Evolutionary conservation across 1,140 invertebrate species (phyloP).

Genomic region (Schlechtendalia chinensis): DNA sequence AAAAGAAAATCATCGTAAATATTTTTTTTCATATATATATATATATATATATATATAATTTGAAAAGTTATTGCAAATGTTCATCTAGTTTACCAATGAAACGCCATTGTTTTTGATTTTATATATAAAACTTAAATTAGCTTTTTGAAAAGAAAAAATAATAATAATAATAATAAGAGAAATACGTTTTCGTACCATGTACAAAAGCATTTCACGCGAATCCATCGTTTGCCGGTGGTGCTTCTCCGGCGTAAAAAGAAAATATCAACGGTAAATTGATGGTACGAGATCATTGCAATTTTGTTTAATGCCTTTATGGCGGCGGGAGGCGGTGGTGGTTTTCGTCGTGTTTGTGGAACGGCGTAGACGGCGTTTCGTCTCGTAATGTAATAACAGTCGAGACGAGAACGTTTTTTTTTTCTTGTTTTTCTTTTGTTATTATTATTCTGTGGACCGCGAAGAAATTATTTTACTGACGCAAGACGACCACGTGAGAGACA

Average conservation of each 20-base stretch:
- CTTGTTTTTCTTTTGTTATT: too few species aligned
- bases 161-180: constrained; percentile 2
- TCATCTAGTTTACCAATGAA: constrained; percentile 17
- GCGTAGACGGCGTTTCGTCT: background rate
- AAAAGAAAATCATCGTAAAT: constrained; percentile 27
- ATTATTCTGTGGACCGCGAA: background rate
- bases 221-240: background rate
- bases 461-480: too few species aligned
- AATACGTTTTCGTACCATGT: constrained; percentile 2
- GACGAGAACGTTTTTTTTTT: constrained; percentile 4
- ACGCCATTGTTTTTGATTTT: background rate
- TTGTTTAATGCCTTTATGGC: constrained; percentile 25
- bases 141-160: constrained; percentile 5
- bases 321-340: background rate
- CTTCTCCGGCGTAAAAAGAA: background rate
- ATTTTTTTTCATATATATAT: too few species aligned
- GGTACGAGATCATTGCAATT: background rate
- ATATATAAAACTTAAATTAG: constrained; percentile 32
- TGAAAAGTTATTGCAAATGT: constrained; percentile 26
- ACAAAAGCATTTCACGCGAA: constrained; percentile 15
- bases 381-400: background rate
- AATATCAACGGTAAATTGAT: constrained; percentile 28
- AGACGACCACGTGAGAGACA: too few species aligned
- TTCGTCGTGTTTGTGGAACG: background rate
- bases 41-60: constrained; percentile 33